Evolutionary conservation across 2,888 invertebrate species (phyloP).

Genomic region (Diarsia dahlii): DNA sequence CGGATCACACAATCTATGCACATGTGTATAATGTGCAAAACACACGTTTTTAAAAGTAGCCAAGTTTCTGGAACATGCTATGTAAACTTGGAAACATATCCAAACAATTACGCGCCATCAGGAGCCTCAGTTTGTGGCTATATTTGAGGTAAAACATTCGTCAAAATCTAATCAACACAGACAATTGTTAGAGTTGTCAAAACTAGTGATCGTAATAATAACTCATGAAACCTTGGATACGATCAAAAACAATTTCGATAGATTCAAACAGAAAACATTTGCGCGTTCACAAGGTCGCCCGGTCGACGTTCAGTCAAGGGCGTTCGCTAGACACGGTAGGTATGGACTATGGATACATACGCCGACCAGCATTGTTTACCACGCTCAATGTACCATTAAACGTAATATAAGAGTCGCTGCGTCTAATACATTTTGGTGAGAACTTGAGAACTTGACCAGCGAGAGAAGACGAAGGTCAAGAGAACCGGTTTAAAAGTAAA

Average conservation of each 20-base stretch:
- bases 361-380: constrained; percentile 76
- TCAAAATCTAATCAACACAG: constrained; percentile 38
- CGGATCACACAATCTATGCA: constrained; percentile 59
- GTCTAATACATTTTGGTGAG: constrained; percentile 60
- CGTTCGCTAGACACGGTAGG: constrained; percentile 85
- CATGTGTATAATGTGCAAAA: constrained; percentile 17
- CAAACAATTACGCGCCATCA: constrained; percentile 26
- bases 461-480: constrained; percentile 81
- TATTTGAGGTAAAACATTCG: constrained; percentile 14
- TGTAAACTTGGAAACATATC: constrained; percentile 3
- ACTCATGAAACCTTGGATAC: constrained; percentile 68
- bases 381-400: constrained; percentile 61
- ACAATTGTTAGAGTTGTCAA: constrained; percentile 52
- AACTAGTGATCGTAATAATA: constrained; percentile 60
- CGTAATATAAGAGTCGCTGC: constrained; percentile 40
- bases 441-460: constrained; percentile 53
- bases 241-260: constrained; percentile 81
- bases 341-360: constrained; percentile 72
- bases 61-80: constrained; percentile 28
- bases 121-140: not conserved
- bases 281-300: constrained; percentile 87
- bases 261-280: constrained; percentile 86
- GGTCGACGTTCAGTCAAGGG: constrained; percentile 89
- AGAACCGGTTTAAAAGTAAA: constrained; percentile 89
- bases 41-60: constrained; percentile 32